Percentiles rank a stretch among this genome's conserved stretches.
These are phyloP conservation scores for Drosophila parvula DNA, from an alignment of 1,140 invertebrate species.

Conservation along the genomic window DNA sequence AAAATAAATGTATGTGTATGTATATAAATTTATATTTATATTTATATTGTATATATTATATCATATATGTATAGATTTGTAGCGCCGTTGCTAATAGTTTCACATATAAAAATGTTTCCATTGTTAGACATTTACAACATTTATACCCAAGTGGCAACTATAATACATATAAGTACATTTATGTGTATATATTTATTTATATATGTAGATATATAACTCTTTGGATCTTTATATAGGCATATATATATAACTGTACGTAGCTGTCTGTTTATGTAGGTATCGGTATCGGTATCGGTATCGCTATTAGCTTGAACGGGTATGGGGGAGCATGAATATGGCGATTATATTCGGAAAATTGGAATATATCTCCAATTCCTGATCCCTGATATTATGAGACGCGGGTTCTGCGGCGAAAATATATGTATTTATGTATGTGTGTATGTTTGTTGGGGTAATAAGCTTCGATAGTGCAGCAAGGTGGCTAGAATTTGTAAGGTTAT, in stretches of 20 bases:
- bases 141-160: conserved; percentile 66
- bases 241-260: conserved; percentile 29
- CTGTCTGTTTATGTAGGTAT: conserved; percentile 35
- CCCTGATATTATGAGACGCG: conserved; percentile 15
- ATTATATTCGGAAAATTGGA: not conserved
- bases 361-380: conserved; percentile 5
- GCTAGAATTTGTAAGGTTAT: conserved; percentile 40
- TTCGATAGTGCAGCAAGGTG: conserved; percentile 57
- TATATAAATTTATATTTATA: conserved; percentile 46
- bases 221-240: conserved; percentile 44
- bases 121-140: conserved; percentile 71
- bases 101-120: conserved; percentile 53
- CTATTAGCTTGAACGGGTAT: conserved; percentile 39
- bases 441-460: conserved; percentile 54
- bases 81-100: conserved; percentile 58
- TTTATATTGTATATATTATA: conserved; percentile 35
- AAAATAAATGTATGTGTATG: conserved; percentile 47
- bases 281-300: conserved; percentile 28
- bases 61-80: conserved; percentile 67
- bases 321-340: not conserved
- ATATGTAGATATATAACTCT: conserved; percentile 51
- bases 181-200: conserved; percentile 45
- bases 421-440: conserved; percentile 1
- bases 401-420: conserved; percentile 3
- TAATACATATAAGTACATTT: conserved; percentile 68